phyloP scores from a whole-genome alignment of 64 coral and sea anemone genomes.

The Dendronephthya gigantea region DNA sequence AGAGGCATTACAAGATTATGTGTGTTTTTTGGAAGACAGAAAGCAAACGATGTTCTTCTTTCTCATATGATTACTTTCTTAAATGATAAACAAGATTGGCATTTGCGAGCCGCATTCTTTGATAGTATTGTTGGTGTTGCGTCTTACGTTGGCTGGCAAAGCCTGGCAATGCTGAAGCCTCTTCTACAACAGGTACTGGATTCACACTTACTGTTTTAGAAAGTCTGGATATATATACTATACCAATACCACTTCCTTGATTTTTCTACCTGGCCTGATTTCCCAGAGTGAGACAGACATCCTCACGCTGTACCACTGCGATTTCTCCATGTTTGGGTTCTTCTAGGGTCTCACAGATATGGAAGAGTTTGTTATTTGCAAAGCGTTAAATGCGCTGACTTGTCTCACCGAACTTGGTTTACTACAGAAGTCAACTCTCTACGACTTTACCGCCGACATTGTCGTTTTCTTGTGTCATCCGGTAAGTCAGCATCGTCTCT shows the following conservation, averaged over 20 bases:
- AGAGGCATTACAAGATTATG: constrained; percentile 90
- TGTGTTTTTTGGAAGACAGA: constrained; percentile 96
- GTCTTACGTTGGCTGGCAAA: constrained; percentile 94
- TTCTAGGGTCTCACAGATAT: constrained; percentile 82
- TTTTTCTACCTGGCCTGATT: neutral
- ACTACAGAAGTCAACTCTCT: constrained; percentile 74
- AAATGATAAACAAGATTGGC: constrained; percentile 95
- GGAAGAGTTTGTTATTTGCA: constrained; percentile 93
- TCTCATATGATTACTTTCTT: constrained; percentile 96
- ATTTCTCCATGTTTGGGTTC: no score
- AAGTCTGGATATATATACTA: no score
- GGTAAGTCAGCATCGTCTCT: constrained; percentile 54
- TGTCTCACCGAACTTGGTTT: constrained; percentile 87
- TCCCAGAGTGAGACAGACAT: no score
- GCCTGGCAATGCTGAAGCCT: constrained; percentile 79
- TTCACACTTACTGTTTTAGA: no score
- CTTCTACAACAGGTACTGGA: constrained; percentile 79
- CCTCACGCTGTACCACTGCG: no score
- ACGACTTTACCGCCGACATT: constrained; percentile 71
- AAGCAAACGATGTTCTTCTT: constrained; percentile 80
- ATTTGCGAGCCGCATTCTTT: constrained; percentile 78
- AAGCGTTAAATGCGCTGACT: constrained; percentile 82
- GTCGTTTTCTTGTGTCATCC: constrained; percentile 85
- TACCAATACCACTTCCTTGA: no score
- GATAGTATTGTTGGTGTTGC: constrained; percentile 96